A percentile compares a stretch with the other conserved stretches of the same genome.
Evolutionary conservation across 2,888 invertebrate species (phyloP).

Genomic region (Hydriomena furcata): DNA sequence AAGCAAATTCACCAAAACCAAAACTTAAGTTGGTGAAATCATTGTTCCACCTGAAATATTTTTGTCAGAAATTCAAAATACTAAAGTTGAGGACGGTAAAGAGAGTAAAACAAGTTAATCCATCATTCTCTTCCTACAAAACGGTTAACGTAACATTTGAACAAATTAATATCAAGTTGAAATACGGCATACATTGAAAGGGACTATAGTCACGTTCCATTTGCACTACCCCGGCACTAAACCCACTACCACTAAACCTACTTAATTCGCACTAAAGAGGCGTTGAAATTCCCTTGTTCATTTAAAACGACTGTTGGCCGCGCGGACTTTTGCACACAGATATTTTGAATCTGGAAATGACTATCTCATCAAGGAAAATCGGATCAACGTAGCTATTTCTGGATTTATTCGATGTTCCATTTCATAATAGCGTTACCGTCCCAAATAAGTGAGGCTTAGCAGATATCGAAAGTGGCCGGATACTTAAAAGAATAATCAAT

Average conservation of each 20-base stretch:
- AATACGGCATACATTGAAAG: constrained; percentile 26
- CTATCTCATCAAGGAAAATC: background rate
- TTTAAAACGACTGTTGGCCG: constrained; percentile 61
- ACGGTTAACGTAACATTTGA: constrained; percentile 20
- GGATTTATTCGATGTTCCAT: no score
- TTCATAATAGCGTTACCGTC: no score
- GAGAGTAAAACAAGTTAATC: constrained; percentile 7
- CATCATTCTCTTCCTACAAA: constrained; percentile 23
- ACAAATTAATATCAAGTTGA: constrained; percentile 24
- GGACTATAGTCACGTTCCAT: constrained; percentile 47
- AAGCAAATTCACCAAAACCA: no score
- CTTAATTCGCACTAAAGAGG: constrained; percentile 68
- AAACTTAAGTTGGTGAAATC: background rate
- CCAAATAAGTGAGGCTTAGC: no score
- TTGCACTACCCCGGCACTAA: constrained; percentile 51
- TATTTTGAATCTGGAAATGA: constrained; percentile 12
- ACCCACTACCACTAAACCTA: constrained; percentile 59
- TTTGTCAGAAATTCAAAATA: background rate
- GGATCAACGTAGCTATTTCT: no score
- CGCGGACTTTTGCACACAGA: constrained; percentile 45
- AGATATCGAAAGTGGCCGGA: no score
- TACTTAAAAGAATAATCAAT: no score
- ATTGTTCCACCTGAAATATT: background rate
- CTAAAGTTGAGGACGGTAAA: background rate
- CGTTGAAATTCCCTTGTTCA: constrained; percentile 62